Evolutionary conservation across 1,140 invertebrate species (phyloP).

Genomic region (Drosophila oshimai): DNA sequence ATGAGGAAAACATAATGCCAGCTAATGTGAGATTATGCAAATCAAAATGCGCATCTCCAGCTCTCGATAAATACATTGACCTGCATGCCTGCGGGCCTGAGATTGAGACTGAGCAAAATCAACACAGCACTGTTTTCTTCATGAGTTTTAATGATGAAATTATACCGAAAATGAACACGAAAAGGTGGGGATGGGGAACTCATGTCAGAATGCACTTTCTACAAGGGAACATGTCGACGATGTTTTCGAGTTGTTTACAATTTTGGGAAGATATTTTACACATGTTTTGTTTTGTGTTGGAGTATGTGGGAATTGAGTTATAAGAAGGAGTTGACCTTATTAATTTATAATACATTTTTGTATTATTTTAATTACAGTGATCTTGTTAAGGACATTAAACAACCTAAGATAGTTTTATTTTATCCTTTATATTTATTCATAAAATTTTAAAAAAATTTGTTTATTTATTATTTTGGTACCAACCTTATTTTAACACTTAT

Average conservation of each 20-base stretch:
- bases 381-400: too few relatives aligned
- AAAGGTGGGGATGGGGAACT: conserved; percentile 14
- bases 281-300: neutral
- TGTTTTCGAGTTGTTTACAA: neutral
- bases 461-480: too few relatives aligned
- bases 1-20: conserved; percentile 53
- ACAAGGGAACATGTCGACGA: conserved; percentile 9
- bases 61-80: conserved; percentile 56
- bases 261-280: neutral
- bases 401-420: too few relatives aligned
- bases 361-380: neutral
- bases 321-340: neutral
- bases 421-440: too few relatives aligned
- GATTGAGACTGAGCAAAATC: too few relatives aligned
- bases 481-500: too few relatives aligned
- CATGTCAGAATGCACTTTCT: conserved; percentile 40
- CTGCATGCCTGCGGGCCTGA: conserved; percentile 23
- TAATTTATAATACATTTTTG: neutral
- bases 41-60: conserved; percentile 35
- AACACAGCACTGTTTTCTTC: conserved; percentile 12
- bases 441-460: too few relatives aligned
- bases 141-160: conserved; percentile 26
- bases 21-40: conserved; percentile 60
- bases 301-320: neutral
- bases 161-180: conserved; percentile 19